Evolutionary conservation across 2,113 vertebrate genomes (phyloP), one percentile per base, ranked within the genome.

Genomic region (Ascaphus truei): DNA sequence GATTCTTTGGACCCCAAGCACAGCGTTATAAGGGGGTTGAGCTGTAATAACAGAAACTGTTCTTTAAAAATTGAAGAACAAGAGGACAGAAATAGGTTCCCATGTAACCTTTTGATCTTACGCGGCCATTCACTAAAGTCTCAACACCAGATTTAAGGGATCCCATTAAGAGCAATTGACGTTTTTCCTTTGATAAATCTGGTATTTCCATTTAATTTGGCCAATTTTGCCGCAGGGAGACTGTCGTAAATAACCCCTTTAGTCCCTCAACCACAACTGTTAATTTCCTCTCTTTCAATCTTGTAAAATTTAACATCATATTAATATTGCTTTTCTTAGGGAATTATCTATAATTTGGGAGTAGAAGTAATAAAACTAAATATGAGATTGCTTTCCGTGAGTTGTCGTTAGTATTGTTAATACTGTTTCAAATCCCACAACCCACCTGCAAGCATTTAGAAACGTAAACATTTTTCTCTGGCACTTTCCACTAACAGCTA

Each of bases 381-480:
- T 4, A 23, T 7, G 29, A 62, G 59, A 47, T 62, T 62, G 27
- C 59, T 22, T 62, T 62, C 41, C 31, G 26, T 18, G 4, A 51
- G 3, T 52, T 52, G 45, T 37, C 47, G 27, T 64, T 52, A 25
- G 10, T 12, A 20, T 18, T 3, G 8, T 4, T 39, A 27, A 37
- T 52, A 64, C 23, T 23, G 29, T 27, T 64, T 39, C 1, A 37
- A 52, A 52, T 52, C 62, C 33, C 31, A 10, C 13, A n/a, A 27
- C 37, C 62, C 62, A 64, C 62, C 62, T 64, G 62, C 48, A 64
- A 64, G 62, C 29, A 64, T 64, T 64, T 64, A 52, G 3, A 37
- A 37, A 12, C 26, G 31, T 52, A 64, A 64, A 52, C 47, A 64
- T 27, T 26, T 31, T 64, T 39, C 33, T 27, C 30, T 64, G 62